These are phyloP conservation scores for Scaptodrosophila lebanonensis DNA, from an alignment of 1,140 invertebrate genomes.

Conservation along the genomic window DNA sequence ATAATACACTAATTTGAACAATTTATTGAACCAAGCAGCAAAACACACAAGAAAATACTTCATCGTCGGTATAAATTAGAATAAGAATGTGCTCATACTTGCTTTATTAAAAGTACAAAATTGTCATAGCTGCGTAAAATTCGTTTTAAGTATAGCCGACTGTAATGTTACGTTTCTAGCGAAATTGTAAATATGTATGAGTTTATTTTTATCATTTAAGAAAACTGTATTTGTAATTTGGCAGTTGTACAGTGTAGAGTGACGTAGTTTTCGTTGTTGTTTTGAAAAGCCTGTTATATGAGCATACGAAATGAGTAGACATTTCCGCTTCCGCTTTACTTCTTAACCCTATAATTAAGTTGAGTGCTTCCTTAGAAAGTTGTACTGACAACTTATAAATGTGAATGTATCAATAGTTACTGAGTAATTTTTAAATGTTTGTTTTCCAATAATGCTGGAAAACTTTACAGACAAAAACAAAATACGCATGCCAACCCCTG, in stretches of 20 bases:
- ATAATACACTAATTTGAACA: no score
- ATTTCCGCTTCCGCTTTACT: constrained; percentile 56
- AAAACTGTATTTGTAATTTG: constrained; percentile 12
- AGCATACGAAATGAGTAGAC: constrained; percentile 37
- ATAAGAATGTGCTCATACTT: no score
- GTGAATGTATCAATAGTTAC: no score
- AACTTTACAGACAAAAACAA: constrained; percentile 53
- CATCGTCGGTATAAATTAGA: no score
- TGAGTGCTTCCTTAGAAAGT: constrained; percentile 50
- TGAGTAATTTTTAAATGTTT: constrained; percentile 52
- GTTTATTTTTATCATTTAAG: constrained; percentile 12
- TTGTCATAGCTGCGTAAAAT: no score
- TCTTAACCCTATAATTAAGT: constrained; percentile 55
- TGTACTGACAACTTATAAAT: constrained; percentile 9
- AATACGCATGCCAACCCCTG: no score
- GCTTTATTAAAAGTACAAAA: no score
- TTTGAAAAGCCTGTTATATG: no score
- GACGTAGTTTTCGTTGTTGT: constrained; percentile 2
- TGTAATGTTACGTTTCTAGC: no score
- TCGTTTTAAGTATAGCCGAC: no score
- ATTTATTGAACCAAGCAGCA: no score
- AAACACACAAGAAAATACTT: no score
- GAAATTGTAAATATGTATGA: constrained; percentile 29
- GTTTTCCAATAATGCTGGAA: constrained; percentile 34
- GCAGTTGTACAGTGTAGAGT: constrained; percentile 6